These are phyloP conservation scores for Ornithorhynchus anatinus DNA, from an alignment of 2,113 vertebrate species.

Conservation along the genomic window DNA sequence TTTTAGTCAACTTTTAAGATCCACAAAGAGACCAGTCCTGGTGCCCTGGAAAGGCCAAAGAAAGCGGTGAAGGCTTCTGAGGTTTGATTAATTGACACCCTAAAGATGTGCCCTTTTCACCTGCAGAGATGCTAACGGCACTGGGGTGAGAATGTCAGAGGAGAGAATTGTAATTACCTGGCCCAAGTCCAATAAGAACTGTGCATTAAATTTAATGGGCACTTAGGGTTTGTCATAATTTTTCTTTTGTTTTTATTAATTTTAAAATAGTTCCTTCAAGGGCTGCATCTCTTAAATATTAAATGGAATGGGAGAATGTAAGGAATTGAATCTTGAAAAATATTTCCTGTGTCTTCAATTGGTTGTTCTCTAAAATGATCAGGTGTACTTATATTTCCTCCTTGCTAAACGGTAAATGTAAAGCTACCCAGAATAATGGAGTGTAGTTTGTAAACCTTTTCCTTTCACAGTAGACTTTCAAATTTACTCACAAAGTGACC, in stretches of 20 bases:
- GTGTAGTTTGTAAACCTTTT: too few relatives aligned
- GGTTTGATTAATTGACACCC: conserved; percentile 28
- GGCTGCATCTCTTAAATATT: background rate
- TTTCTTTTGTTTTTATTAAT: conserved; percentile 24
- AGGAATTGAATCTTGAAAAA: too few relatives aligned
- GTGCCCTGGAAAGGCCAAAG: conserved; percentile 18
- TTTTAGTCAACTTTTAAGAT: conserved; percentile 24
- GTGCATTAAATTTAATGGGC: conserved; percentile 10
- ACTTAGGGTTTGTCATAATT: conserved; percentile 8
- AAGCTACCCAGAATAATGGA: too few relatives aligned
- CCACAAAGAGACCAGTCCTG: conserved; percentile 16
- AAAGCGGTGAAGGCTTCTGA: conserved; percentile 22
- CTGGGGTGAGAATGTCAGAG: background rate
- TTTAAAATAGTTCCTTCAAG: background rate
- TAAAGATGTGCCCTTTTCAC: conserved; percentile 22
- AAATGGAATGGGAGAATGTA: too few relatives aligned
- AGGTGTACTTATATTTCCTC: too few relatives aligned
- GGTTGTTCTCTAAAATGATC: too few relatives aligned
- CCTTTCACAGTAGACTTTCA: too few relatives aligned
- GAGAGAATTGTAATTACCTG: conserved; percentile 23
- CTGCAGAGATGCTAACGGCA: conserved; percentile 16
- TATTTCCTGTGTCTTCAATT: too few relatives aligned
- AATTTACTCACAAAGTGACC: too few relatives aligned
- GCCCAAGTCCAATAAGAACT: conserved; percentile 36
- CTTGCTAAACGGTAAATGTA: too few relatives aligned